These are phyloP conservation scores for Petrolisthes cinctipes DNA, from an alignment of 2,888 invertebrate species.

Conservation along the genomic window DNA sequence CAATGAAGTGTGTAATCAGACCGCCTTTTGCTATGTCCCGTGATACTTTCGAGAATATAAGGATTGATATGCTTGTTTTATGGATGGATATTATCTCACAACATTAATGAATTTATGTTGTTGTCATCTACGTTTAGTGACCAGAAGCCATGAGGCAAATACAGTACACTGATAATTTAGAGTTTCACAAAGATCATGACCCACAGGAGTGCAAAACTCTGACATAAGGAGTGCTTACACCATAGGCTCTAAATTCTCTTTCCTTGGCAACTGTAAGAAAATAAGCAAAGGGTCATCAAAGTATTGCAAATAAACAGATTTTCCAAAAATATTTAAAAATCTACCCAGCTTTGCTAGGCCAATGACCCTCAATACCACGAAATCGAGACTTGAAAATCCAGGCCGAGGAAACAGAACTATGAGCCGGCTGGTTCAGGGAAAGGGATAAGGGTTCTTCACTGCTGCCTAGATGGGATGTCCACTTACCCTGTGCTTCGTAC, in stretches of 20 bases:
- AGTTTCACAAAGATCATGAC: constrained; percentile 55
- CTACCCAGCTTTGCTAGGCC: too few species aligned
- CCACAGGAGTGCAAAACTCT: constrained; percentile 60
- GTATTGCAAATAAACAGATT: background rate
- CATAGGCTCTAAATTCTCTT: constrained; percentile 36
- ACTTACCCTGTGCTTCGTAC: constrained; percentile 68
- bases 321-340: too few species aligned
- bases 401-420: constrained; percentile 28
- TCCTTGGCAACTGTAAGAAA: constrained; percentile 16
- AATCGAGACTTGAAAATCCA: background rate
- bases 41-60: constrained; percentile 3
- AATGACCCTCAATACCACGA: too few species aligned
- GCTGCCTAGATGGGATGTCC: constrained; percentile 59
- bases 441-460: constrained; percentile 46
- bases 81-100: background rate
- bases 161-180: constrained; percentile 40
- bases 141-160: constrained; percentile 55
- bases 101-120: constrained; percentile 4
- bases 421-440: constrained; percentile 27
- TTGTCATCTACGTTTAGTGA: constrained; percentile 23
- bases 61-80: background rate
- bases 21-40: constrained; percentile 28
- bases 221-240: constrained; percentile 52
- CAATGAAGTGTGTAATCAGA: constrained; percentile 17
- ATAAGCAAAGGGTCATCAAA: background rate